Evolutionary conservation across 2,113 vertebrate species (phyloP), one percentile per base, ranked within the genome.

Genomic region (Azemiops feae): DNA sequence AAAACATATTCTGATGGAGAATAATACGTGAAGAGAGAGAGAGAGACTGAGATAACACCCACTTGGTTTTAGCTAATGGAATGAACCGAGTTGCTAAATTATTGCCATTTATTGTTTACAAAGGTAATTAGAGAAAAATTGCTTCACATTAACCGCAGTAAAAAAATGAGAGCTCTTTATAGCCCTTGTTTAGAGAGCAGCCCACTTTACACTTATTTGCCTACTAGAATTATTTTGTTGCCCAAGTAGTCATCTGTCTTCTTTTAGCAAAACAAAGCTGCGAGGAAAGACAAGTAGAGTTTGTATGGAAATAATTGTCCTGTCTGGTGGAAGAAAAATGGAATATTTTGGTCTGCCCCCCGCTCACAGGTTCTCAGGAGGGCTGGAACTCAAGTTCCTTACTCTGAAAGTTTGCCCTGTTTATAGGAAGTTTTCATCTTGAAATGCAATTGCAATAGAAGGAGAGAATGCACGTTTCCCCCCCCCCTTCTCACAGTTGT

Each of bases 221-320:
- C 96, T 97, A 96, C 87, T 96, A 95, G 95, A 95, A 81, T 5
- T 90, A 90, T 93, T 97, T 96, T 93, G 88, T 69, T 85, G 93
- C 1, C 85, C 95, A 94, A 95, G 90, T 97, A 95, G 93, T 97
- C 97, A 98, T 98, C 97, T 98, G 97, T 97, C 93, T 98, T 96
- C 92, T 94, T 93, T 96, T 97, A 97, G 97, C 96, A 97, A 96
- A 96, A 96, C 95, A 93, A 96, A 96, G 92, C 94, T 0, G 12
- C 87, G 94, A 93, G 89, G 95, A 95, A 95, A 93, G 93, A 97
- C 97, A 96, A 95, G 93, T 95, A 95, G 93, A 92, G 94, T 94
- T 53, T 93, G 93, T 94, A 93, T 96, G 95, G 95, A 95, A 93
- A 96, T 97, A 96, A 94, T 97, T 97, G 96, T 96, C 45, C 92